These are phyloP conservation scores for Vesta saturnalis DNA, from an alignment of 2,888 invertebrate genomes.

Conservation along the genomic window DNA sequence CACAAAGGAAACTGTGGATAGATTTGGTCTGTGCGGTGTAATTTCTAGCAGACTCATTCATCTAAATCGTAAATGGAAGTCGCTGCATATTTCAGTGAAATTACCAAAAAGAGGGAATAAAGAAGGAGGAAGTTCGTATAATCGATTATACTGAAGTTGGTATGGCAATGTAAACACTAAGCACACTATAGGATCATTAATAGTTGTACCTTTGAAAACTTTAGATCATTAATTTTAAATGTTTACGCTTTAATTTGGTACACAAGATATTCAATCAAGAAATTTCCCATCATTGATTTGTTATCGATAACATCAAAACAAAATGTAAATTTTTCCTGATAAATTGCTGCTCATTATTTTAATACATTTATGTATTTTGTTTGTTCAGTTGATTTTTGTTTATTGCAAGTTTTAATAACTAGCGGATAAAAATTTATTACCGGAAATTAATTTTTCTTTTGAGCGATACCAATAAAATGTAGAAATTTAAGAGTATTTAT, in stretches of 20 bases:
- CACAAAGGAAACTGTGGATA: constrained; percentile 26
- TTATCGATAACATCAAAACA: constrained; percentile 16
- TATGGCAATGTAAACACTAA: constrained; percentile 45
- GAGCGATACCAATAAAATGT: too few species aligned
- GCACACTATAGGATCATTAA: constrained; percentile 44
- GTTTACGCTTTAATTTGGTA: constrained; percentile 47
- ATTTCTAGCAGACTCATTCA: constrained; percentile 46
- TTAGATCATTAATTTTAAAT: constrained; percentile 50
- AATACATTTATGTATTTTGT: too few species aligned
- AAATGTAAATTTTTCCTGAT: too few species aligned
- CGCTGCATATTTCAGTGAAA: constrained; percentile 47
- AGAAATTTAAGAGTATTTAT: too few species aligned
- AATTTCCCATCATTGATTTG: constrained; percentile 27
- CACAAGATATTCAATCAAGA: constrained; percentile 25
- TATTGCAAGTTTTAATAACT: too few species aligned
- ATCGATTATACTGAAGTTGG: constrained; percentile 45
- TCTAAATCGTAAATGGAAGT: constrained; percentile 46
- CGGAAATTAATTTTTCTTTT: too few species aligned
- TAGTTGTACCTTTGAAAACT: constrained; percentile 48
- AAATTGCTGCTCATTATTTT: too few species aligned
- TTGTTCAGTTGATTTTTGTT: too few species aligned
- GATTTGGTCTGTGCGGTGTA: constrained; percentile 40
- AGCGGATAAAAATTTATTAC: too few species aligned
- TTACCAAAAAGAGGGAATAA: constrained; percentile 43
- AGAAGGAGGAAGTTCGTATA: constrained; percentile 47